Conservation (phyloP, 1,140 invertebrate species). For the Leucophenga varia region DNA sequence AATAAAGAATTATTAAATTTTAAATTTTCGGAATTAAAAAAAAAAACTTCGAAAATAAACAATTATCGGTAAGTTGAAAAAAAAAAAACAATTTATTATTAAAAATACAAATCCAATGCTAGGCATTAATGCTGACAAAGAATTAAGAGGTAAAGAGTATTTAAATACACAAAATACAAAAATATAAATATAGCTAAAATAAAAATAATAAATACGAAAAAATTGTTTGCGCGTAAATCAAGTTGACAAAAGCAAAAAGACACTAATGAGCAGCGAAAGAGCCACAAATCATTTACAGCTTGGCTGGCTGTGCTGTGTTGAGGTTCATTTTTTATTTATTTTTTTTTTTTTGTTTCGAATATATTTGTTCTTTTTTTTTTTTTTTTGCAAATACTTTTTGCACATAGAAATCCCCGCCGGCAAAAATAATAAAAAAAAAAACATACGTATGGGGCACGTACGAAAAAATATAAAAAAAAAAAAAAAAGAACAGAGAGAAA, state of each 20-base stretch:
- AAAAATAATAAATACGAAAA: conserved; percentile 10
- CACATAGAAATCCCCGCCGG: no score
- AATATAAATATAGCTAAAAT: conserved; percentile 2
- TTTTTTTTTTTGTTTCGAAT: conserved; percentile 38
- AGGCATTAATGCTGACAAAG: no score
- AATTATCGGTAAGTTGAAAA: no score
- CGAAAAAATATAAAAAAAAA: no score
- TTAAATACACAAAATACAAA: conserved; percentile 16
- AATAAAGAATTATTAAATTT: no score
- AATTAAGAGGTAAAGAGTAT: conserved; percentile 14
- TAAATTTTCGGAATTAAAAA: no score
- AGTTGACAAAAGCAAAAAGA: conserved; percentile 47
- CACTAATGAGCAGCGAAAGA: conserved; percentile 46
- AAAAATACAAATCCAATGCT: no score
- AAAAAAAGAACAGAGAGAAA: no score
- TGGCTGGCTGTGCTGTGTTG: conserved; percentile 24
- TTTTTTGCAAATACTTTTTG: conserved; percentile 8
- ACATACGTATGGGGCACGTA: no score
- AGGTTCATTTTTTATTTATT: conserved; percentile 9
- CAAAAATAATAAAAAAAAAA: no score
- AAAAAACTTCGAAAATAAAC: no score
- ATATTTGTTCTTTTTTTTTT: conserved; percentile 24
- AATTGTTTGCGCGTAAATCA: conserved; percentile 48
- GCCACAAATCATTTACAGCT: conserved; percentile 51
- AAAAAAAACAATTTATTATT: conserved; percentile 5